Conservation (phyloP, 1,140 invertebrate genomes). For the Hestina assimilis region DNA sequence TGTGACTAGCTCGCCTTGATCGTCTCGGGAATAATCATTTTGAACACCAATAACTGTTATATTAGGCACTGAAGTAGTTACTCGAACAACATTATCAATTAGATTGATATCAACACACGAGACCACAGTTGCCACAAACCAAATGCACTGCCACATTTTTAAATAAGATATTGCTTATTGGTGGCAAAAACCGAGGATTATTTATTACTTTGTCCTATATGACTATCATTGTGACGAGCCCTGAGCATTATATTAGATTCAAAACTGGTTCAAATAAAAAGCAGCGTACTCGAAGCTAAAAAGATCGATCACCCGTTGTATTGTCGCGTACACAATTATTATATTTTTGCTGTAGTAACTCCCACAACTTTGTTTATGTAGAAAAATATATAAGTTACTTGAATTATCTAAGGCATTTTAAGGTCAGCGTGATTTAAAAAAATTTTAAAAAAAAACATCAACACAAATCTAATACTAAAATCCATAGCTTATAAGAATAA, state of each 20-base stretch:
- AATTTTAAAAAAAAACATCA: too few species aligned
- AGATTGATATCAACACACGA: background rate
- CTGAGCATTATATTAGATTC: background rate
- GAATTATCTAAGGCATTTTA: too few species aligned
- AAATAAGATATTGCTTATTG: background rate
- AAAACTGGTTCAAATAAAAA: conserved; percentile 14
- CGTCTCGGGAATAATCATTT: background rate
- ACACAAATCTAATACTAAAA: too few species aligned
- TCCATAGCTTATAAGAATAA: too few species aligned
- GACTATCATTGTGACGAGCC: conserved; percentile 1
- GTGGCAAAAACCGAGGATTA: too few species aligned
- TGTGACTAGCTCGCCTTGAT: background rate
- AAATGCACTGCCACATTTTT: conserved; percentile 16
- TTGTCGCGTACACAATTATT: conserved; percentile 1
- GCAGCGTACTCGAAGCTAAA: conserved; percentile 15
- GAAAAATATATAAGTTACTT: too few species aligned
- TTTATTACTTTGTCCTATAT: background rate
- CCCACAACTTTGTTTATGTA: background rate
- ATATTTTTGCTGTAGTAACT: too few species aligned
- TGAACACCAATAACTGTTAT: background rate
- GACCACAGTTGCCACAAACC: background rate
- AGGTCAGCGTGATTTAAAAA: too few species aligned
- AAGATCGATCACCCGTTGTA: conserved; percentile 16
- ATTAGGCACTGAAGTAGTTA: background rate
- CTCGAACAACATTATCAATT: conserved; percentile 2